Evolutionary conservation across 2,888 invertebrate species (phyloP).

Genomic region (Rambutsinella grinnellia): DNA sequence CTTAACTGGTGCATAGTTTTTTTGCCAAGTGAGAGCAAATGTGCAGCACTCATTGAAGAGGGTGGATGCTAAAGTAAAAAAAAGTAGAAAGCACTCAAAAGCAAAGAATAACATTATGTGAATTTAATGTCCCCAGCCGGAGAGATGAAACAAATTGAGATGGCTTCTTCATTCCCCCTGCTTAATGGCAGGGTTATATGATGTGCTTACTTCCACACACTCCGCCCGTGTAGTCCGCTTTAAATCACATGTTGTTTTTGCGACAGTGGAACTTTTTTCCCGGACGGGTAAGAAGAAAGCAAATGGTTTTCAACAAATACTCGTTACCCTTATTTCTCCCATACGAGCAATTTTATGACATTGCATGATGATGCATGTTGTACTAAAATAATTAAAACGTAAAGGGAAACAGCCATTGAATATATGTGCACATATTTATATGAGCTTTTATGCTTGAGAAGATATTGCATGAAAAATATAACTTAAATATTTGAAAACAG

Average conservation of each 20-base stretch:
- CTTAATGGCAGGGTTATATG: not conserved
- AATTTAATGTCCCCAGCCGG: conserved; percentile 37
- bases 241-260: not conserved
- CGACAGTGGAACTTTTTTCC: no score
- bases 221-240: no score
- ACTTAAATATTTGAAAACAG: no score
- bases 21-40: not conserved
- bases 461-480: no score
- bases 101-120: conserved; percentile 16
- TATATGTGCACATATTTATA: no score
- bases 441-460: no score
- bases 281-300: no score
- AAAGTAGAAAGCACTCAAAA: not conserved
- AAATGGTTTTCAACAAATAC: not conserved
- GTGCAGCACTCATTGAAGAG: not conserved
- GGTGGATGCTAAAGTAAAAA: not conserved
- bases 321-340: not conserved
- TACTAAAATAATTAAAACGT: not conserved
- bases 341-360: not conserved
- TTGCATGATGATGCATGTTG: not conserved
- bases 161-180: not conserved
- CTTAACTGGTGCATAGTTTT: not conserved
- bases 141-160: conserved; percentile 17
- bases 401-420: not conserved
- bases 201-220: not conserved